These are phyloP conservation scores for Poeciliopsis turrubarensis DNA, from an alignment of 2,113 vertebrate genomes.

Conservation along the genomic window DNA sequence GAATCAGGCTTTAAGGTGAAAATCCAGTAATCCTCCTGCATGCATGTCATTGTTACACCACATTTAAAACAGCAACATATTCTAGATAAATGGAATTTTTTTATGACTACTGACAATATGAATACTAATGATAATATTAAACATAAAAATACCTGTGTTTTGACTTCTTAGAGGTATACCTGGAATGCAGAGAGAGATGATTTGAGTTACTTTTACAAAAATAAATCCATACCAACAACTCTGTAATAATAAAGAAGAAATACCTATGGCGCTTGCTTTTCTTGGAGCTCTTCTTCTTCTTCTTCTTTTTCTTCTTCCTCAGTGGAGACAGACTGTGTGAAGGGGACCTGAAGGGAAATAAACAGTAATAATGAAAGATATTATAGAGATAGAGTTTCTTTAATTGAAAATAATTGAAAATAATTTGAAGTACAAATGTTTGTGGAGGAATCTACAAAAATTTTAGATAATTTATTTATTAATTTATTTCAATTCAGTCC, in stretches of 20 bases:
- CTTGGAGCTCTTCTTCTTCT: conserved; percentile 94
- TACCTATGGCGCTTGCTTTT: conserved; percentile 93
- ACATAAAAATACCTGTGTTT: conserved; percentile 86
- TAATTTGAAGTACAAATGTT: too few species aligned
- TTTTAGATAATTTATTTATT: too few species aligned
- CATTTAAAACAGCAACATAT: not conserved
- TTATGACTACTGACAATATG: too few species aligned
- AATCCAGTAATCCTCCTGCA: conserved; percentile 20
- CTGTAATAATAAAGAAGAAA: not conserved
- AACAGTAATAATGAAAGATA: accelerated
- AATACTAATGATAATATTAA: not conserved
- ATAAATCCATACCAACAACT: not conserved
- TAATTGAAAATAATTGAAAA: too few species aligned
- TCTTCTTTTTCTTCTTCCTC: conserved; percentile 94
- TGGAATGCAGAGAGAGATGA: conserved; percentile 56
- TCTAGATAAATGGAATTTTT: too few species aligned
- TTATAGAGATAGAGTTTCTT: too few species aligned
- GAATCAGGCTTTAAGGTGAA: conserved; percentile 14
- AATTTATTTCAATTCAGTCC: too few species aligned
- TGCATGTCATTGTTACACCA: conserved; percentile 15
- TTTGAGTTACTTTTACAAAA: conserved; percentile 8
- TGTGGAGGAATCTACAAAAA: too few species aligned
- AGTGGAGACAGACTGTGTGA: conserved; percentile 89
- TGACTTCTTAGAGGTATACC: conserved; percentile 91
- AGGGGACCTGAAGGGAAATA: conserved; percentile 81